These are phyloP conservation scores for Lophotriccus pileatus DNA, from an alignment of 2,797 vertebrate species.

Conservation along the genomic window DNA sequence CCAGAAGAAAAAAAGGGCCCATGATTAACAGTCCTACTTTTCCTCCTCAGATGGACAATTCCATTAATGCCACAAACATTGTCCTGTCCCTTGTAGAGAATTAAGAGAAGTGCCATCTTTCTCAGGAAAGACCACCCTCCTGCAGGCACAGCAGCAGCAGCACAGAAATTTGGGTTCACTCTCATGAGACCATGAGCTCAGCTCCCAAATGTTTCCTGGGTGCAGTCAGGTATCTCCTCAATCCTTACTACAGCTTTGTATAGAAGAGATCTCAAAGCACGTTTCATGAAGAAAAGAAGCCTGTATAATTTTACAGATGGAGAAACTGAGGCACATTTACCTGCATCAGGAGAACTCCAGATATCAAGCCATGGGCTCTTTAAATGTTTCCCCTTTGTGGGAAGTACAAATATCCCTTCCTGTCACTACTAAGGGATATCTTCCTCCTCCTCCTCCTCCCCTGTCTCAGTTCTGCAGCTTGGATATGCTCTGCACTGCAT, in stretches of 20 bases:
- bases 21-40: neutral
- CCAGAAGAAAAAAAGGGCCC: neutral
- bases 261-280: neutral
- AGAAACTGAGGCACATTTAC: neutral
- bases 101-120: neutral
- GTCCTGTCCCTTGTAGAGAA: accelerated
- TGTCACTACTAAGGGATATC: neutral
- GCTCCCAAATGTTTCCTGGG: neutral
- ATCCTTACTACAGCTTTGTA: neutral
- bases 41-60: neutral
- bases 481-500: neutral
- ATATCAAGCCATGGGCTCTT: neutral
- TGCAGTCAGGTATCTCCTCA: neutral
- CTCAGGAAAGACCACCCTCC: neutral
- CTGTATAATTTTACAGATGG: neutral
- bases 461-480: neutral
- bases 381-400: neutral
- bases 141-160: neutral
- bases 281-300: neutral
- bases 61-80: neutral
- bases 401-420: neutral
- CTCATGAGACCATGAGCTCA: neutral
- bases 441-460: neutral
- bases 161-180: neutral
- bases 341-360: neutral